These are phyloP conservation scores for Natrix natrix DNA, from an alignment of 2,797 vertebrate species.

Conservation along the genomic window DNA sequence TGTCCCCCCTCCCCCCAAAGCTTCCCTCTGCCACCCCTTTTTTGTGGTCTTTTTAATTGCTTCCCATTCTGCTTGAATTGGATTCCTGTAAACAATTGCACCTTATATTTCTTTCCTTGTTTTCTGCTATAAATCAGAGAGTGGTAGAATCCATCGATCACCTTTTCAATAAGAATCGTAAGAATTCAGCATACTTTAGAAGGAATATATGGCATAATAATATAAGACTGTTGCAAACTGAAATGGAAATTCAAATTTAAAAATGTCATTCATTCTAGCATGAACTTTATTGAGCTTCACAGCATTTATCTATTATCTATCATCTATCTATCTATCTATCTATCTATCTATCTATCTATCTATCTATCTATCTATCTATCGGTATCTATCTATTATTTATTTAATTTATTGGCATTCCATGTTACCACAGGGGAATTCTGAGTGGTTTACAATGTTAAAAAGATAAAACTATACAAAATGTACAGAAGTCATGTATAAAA, in stretches of 20 bases:
- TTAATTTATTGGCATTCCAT: neutral
- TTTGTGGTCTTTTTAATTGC: neutral
- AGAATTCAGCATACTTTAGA: neutral
- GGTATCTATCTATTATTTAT: neutral
- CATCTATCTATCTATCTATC: too few relatives aligned
- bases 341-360: too few relatives aligned
- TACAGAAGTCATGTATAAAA: neutral
- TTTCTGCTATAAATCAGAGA: neutral
- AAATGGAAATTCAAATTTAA: neutral
- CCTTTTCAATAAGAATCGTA: neutral
- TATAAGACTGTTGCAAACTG: neutral
- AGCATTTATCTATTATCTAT: too few relatives aligned
- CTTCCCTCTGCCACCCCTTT: neutral
- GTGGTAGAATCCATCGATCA: neutral
- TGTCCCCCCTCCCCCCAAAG: neutral
- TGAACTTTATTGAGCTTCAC: neutral
- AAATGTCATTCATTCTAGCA: neutral
- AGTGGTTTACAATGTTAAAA: neutral
- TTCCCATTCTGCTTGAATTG: neutral
- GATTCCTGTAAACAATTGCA: neutral
- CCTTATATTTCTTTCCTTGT: neutral
- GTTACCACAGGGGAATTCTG: neutral
- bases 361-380: too few relatives aligned
- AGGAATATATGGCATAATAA: neutral
- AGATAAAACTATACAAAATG: neutral